Conservation (phyloP, 2,888 invertebrate genomes). For the Periphyllus acericola region DNA sequence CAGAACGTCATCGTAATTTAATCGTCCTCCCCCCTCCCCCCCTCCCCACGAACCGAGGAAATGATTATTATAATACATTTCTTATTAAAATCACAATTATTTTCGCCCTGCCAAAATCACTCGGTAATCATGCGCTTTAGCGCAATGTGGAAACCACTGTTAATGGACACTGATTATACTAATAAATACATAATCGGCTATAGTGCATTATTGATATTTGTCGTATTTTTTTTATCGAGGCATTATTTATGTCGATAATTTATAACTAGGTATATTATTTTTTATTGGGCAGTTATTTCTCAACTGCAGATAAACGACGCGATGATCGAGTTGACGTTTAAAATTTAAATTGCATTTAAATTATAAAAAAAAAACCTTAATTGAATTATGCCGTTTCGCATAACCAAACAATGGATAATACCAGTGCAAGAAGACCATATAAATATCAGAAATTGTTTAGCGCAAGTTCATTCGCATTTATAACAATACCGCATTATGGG, state of each 20-base stretch:
- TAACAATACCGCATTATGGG: not conserved
- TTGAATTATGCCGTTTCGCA: not conserved
- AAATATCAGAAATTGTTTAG: not conserved
- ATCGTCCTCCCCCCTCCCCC: no score
- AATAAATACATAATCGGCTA: not conserved
- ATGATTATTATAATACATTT: not conserved
- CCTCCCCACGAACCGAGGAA: not conserved
- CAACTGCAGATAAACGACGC: not conserved
- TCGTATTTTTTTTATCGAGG: not conserved
- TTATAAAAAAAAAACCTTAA: not conserved
- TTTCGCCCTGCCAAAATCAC: not conserved
- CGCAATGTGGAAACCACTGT: not conserved
- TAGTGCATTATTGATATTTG: not conserved
- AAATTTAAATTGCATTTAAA: not conserved
- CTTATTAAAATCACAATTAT: not conserved
- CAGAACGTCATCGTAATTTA: not conserved
- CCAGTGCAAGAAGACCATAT: not conserved
- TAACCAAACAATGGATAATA: not conserved
- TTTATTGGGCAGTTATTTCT: not conserved
- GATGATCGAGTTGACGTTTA: not conserved
- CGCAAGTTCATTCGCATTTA: not conserved
- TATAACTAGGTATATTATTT: conserved; percentile 3
- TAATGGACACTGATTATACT: not conserved
- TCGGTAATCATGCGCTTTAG: not conserved
- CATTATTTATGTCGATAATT: not conserved